Base-by-base conservation (phyloP, 1,140 invertebrate genomes). In the Bursaphelenchus mucronatus region DNA sequence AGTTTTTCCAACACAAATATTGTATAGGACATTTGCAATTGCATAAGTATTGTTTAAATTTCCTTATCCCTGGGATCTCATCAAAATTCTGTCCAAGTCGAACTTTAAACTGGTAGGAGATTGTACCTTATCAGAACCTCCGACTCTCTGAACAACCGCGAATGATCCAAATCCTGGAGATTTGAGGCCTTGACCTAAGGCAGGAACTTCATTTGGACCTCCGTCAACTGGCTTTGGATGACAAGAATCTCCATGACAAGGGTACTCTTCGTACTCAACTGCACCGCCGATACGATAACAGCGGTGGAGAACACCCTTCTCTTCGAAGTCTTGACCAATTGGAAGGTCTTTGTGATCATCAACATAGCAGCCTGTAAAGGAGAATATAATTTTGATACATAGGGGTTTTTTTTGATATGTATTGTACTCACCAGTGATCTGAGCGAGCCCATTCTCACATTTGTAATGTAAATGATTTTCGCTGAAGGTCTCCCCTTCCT, bases 241-340 rank as follows among this genome's bases (percentile, higher is more conserved):
- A 39, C 57, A 62, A 10, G 52, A 62, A 5, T 10, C 52, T 10
- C 52, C 61, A 3, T n/a, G 11, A 39, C 66, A 74, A 3, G 66
- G 57, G 55, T 75, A 74, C 46, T 76, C 69, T 9, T 50, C 17
- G 41, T 75, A 75, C 43, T 70, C 70, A 46, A 75, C 59, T 55
- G 47, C 65, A 49, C 41, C 47, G 17, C 70, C 70, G n/a, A 72
- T n/a, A 7, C 64, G 69, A 41, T 74, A 71, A 40, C 69, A 71
- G n/a, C 70, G 30, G 46, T 71, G 55, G 19, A 70, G 55, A 39
- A 58, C 58, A 40, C 54, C 58, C n/a, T 70, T 55, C 13, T 75
- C 73, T n/a, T 73, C 73, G 39, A 76, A 41, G 63, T 75, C 73
- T 44, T 75, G 62, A 0, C 73, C 73, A 53, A 75, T 62, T 9